phyloP scores from a whole-genome alignment of 2,113 vertebrate genomes.

The Vulpes vulpes region DNA sequence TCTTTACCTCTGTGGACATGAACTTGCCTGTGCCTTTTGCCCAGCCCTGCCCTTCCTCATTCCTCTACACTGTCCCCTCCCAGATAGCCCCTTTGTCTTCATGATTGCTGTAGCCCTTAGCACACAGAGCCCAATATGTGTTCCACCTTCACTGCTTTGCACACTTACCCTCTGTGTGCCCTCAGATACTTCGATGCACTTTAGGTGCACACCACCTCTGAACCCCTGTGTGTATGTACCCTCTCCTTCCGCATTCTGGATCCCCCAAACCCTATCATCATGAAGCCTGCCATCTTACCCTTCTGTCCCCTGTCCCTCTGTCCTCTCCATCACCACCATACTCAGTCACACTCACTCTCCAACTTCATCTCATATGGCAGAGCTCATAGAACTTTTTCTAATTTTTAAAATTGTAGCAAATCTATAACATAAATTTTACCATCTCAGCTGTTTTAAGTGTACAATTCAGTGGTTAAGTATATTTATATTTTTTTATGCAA shows the following conservation, averaged over 20 bases:
- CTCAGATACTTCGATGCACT: not conserved
- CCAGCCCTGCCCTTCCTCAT: not conserved
- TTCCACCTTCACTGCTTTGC: too few species aligned
- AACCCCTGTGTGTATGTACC: not conserved
- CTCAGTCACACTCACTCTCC: not conserved
- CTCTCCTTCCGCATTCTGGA: not conserved
- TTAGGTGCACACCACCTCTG: not conserved
- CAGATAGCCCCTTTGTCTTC: not conserved
- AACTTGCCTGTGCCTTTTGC: not conserved
- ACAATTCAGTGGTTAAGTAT: not conserved
- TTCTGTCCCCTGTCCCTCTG: not conserved
- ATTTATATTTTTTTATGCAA: not conserved
- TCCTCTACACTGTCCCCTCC: not conserved
- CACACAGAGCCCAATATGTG: not conserved
- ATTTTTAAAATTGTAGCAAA: not conserved
- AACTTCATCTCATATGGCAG: not conserved
- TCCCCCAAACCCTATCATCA: not conserved
- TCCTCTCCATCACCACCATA: not conserved
- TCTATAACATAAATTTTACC: not conserved
- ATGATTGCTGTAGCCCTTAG: not conserved
- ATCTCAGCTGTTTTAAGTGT: not conserved
- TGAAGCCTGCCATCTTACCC: not conserved
- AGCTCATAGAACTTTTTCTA: not conserved
- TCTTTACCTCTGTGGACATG: not conserved
- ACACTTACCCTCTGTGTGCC: not conserved